phyloP scores from a whole-genome alignment of 2,113 vertebrate genomes.

The Oceanodroma tethys region DNA sequence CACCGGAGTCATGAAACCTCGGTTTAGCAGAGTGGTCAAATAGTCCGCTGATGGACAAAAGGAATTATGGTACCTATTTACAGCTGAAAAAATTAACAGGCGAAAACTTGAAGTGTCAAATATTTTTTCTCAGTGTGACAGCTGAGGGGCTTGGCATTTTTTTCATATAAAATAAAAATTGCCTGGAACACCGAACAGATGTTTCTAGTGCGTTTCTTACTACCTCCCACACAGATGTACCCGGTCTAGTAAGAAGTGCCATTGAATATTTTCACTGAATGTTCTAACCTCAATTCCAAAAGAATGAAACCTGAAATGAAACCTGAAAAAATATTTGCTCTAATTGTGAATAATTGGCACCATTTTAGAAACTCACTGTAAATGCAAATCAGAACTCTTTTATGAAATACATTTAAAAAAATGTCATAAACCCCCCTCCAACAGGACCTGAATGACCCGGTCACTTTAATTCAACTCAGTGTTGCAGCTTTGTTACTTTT shows the following conservation, averaged over 20 bases:
- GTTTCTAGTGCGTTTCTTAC: not conserved
- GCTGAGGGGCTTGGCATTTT: not conserved
- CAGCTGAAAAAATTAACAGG: not conserved
- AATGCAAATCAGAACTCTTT: not conserved
- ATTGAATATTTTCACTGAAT: slow-evolving; percentile 2
- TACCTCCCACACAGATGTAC: not conserved
- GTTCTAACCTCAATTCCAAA: slow-evolving; percentile 33
- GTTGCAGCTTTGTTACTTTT: not conserved
- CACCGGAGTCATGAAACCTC: not conserved
- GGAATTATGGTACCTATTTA: not conserved
- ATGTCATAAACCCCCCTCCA: not conserved
- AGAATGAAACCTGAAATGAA: slow-evolving; percentile 56
- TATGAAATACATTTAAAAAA: not conserved
- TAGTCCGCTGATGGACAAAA: not conserved
- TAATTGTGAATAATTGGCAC: not conserved
- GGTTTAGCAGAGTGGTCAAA: not conserved
- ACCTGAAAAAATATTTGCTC: slow-evolving; percentile 61
- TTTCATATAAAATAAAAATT: not conserved
- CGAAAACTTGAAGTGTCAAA: not conserved
- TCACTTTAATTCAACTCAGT: not conserved
- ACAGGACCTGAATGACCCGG: not conserved
- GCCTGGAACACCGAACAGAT: not conserved
- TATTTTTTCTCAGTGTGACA: not conserved
- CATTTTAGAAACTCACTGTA: not conserved
- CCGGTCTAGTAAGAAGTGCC: not conserved